Conservation (phyloP, 1,140 invertebrate genomes). For the Listronotus oregonensis region DNA sequence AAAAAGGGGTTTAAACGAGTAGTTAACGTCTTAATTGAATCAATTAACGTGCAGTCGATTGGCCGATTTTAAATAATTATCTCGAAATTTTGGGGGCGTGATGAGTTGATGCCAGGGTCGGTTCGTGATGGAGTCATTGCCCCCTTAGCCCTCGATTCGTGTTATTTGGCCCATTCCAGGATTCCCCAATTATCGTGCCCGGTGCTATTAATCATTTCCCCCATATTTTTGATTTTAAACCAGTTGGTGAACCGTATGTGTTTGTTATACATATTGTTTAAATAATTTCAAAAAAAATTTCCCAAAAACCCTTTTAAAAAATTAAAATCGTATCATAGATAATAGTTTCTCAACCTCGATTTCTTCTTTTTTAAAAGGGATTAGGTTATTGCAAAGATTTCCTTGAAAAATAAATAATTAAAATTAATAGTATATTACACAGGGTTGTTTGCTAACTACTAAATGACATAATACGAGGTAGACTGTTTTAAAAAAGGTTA, state of each 20-base stretch:
- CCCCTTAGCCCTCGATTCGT: constrained; percentile 31
- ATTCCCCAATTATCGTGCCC: constrained; percentile 32
- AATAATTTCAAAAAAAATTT: too few species aligned
- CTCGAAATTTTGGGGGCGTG: constrained; percentile 29
- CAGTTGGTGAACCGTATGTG: neutral
- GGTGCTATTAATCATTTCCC: constrained; percentile 29
- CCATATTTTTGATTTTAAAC: neutral
- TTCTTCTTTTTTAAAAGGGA: too few species aligned
- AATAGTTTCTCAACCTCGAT: too few species aligned
- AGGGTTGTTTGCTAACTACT: too few species aligned
- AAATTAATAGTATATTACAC: too few species aligned
- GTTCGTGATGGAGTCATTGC: constrained; percentile 27
- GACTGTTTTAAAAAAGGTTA: too few species aligned
- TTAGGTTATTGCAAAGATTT: too few species aligned
- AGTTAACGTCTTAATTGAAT: constrained; percentile 31
- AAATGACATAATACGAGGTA: too few species aligned
- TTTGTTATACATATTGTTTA: too few species aligned
- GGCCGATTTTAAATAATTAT: constrained; percentile 36
- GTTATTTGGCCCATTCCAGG: constrained; percentile 36
- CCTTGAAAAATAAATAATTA: too few species aligned
- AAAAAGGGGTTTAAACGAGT: constrained; percentile 7
- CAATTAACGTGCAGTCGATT: constrained; percentile 31
- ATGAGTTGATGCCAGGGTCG: constrained; percentile 33
- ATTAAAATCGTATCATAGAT: too few species aligned
- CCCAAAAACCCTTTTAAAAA: too few species aligned